These are phyloP conservation scores for Elysia crispata DNA, from an alignment of 2,888 invertebrate species.

Conservation along the genomic window DNA sequence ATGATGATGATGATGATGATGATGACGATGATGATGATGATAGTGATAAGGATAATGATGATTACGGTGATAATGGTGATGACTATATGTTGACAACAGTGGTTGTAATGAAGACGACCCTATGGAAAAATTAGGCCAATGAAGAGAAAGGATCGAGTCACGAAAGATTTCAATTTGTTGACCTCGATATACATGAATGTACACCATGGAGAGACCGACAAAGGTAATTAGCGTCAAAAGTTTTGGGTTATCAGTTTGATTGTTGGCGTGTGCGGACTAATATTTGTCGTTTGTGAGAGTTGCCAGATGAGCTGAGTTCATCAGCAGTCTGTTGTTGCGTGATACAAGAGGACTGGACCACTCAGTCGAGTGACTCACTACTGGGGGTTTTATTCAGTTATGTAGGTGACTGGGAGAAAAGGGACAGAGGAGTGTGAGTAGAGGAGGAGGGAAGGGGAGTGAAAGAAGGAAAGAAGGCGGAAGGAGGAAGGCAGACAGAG, in stretches of 20 bases:
- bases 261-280: no score
- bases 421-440: not conserved
- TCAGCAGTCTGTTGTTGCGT: not conserved
- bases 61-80: constrained; percentile 18
- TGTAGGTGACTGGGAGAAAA: not conserved
- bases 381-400: not conserved
- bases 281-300: no score
- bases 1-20: constrained; percentile 13
- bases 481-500: no score
- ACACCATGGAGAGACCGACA: no score
- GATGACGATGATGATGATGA: not conserved
- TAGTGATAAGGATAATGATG: not conserved
- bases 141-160: no score
- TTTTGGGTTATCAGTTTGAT: no score
- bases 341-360: not conserved
- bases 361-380: not conserved
- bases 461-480: no score
- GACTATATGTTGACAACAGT: constrained; percentile 7
- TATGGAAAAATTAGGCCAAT: no score
- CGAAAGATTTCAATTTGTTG: no score
- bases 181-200: no score
- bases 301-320: no score
- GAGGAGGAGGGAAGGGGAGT: not conserved
- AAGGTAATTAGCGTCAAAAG: no score
- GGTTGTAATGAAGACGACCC: constrained; percentile 7